Percentiles rank a stretch among this genome's conserved stretches.
phyloP scores from a whole-genome alignment of 2,888 invertebrate species.

The Dinocampus coccinellae region DNA sequence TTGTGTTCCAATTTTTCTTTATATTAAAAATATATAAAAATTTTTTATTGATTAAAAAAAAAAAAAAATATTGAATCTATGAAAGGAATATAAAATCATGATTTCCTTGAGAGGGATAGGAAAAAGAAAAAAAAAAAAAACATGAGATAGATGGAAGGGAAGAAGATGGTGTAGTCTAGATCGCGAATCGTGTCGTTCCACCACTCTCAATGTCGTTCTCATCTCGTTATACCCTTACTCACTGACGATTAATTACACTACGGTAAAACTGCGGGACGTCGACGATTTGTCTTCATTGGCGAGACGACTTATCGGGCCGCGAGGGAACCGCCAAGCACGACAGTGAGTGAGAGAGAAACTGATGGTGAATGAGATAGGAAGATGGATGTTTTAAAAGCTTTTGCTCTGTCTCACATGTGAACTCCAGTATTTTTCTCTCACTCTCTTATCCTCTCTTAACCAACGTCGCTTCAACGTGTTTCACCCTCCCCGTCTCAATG shows the following conservation, averaged over 20 bases:
- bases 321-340: slow-evolving; percentile 28
- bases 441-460: background rate
- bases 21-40: background rate
- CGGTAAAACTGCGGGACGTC: slow-evolving; percentile 54
- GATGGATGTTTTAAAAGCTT: slow-evolving; percentile 34
- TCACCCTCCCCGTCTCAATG: slow-evolving; percentile 38
- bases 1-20: too few relatives aligned
- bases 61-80: background rate
- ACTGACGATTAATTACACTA: slow-evolving; percentile 59
- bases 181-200: slow-evolving; percentile 8
- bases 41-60: too few relatives aligned
- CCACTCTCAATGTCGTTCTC: slow-evolving; percentile 24
- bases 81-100: background rate
- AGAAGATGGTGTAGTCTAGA: slow-evolving; percentile 12
- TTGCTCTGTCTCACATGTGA: background rate
- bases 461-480: slow-evolving; percentile 2
- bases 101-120: too few relatives aligned
- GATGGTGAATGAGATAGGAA: slow-evolving; percentile 34
- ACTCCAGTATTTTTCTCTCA: background rate
- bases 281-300: slow-evolving; percentile 64
- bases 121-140: too few relatives aligned
- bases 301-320: slow-evolving; percentile 57
- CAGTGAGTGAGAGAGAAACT: slow-evolving; percentile 16
- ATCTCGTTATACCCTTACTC: slow-evolving; percentile 23
- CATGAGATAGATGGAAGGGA: background rate